Evolutionary conservation across 1,140 invertebrate genomes (phyloP), one percentile per base, ranked within the genome.

Genomic region (Bombus consobrinus): DNA sequence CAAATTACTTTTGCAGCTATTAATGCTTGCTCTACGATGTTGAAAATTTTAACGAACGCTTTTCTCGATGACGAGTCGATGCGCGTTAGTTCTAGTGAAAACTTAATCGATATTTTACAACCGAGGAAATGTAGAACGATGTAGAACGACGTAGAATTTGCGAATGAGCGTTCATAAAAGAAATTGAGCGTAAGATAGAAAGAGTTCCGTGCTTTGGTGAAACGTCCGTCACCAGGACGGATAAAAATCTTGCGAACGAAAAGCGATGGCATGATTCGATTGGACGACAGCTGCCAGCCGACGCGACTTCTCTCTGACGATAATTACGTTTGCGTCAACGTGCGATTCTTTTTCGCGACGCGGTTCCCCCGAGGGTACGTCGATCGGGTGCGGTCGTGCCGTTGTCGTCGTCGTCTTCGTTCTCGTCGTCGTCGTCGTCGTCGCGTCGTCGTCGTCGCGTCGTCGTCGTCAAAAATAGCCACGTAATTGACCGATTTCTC

Each of bases 311-410:
- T 41, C 88, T 57, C 57, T 53, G 53, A 62, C 41, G 77, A 87
- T 89, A 89, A 87, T 89, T 80, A 74, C 87, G 41, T 69, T 89
- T 78, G 39, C 47, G 80, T 87, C 84, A 62, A 83, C 80, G 85
- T 41, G 78, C 80, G 73, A 90, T 86, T 90, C 86, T 73, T 90
- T 89, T 85, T 81, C 89, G 78, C 57, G 77, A 57, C 64, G 69
- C 41, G 73, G 37, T 39, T 84, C 76, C 64, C 73, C 22, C 62
- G 73, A 47, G 43, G 64, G 25, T 78, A 34, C 47, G 74, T 69
- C 64, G 74, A 64, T 75, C 47, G 68, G 68, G 15, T 53, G 79
- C 39, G 34, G 28, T 57, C 53, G n/a, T 43, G 66, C 18, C 66
- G 57, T 37, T 32, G 13, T 62, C 59, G 25, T 57, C 43, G n/a